phyloP scores from a whole-genome alignment of 1,140 invertebrate species.

The Venturia canescens region DNA sequence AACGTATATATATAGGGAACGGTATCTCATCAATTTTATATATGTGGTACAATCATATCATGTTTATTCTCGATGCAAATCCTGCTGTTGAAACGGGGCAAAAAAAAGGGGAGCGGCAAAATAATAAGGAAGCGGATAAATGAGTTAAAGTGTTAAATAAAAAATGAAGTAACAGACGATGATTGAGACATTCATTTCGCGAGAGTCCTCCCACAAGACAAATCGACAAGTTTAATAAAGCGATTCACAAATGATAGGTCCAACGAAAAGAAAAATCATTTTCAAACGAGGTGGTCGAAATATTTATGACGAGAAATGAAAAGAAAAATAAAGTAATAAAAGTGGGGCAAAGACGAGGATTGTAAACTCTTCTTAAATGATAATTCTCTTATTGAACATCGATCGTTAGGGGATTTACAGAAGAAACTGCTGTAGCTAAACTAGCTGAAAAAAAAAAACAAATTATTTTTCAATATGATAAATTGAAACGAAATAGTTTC shows the following conservation, averaged over 20 bases:
- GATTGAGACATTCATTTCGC: conserved; percentile 54
- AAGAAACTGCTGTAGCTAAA: conserved; percentile 52
- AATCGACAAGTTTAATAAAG: conserved; percentile 21
- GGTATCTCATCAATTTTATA: conserved; percentile 72
- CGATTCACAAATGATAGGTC: conserved; percentile 44
- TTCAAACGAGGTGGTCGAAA: too few relatives aligned
- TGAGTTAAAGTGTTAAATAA: conserved; percentile 41
- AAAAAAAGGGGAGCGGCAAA: conserved; percentile 15
- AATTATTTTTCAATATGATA: conserved; percentile 56
- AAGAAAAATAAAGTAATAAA: too few relatives aligned
- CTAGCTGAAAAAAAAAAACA: background rate
- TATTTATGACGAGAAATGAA: background rate
- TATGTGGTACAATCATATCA: conserved; percentile 69
- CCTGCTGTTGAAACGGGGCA: conserved; percentile 54
- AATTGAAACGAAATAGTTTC: conserved; percentile 8
- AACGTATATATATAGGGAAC: conserved; percentile 55
- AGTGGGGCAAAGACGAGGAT: background rate
- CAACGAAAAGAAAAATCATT: conserved; percentile 50
- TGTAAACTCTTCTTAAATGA: background rate
- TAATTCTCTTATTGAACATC: conserved; percentile 50
- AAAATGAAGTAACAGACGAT: conserved; percentile 37
- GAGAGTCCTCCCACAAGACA: conserved; percentile 52
- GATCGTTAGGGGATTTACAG: conserved; percentile 49
- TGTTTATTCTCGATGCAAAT: conserved; percentile 60
- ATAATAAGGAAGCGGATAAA: conserved; percentile 31